phyloP scores from a whole-genome alignment of 2,888 invertebrate genomes.

The Drosophila fungiperda region DNA sequence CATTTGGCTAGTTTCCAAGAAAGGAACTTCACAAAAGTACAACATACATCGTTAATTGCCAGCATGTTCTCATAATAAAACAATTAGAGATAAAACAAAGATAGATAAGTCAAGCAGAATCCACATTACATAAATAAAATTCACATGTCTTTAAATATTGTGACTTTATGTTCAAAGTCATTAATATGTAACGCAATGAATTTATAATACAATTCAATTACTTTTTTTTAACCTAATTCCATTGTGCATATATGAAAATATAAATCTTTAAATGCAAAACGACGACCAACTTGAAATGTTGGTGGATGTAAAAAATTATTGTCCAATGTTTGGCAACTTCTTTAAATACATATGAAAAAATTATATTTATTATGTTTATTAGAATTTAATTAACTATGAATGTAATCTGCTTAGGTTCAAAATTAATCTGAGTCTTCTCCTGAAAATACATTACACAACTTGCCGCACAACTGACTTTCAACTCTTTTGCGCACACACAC shows the following conservation, averaged over 20 bases:
- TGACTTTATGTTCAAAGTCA: slow-evolving; percentile 3
- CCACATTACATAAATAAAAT: not conserved
- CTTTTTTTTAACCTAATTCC: not conserved
- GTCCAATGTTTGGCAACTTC: not conserved
- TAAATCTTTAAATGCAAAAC: not conserved
- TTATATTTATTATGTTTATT: not conserved
- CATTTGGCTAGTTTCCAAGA: slow-evolving; percentile 18
- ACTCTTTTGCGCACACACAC: not conserved
- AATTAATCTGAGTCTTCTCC: not conserved
- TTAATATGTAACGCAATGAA: slow-evolving; percentile 39
- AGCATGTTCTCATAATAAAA: slow-evolving; percentile 16
- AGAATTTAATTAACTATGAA: not conserved
- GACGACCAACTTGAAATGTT: not conserved
- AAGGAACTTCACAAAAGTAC: slow-evolving; percentile 8
- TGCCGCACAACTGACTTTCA: slow-evolving; percentile 18
- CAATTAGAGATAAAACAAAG: slow-evolving; percentile 23
- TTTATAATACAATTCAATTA: slow-evolving; percentile 32
- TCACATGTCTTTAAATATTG: not conserved
- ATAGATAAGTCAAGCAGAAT: not conserved
- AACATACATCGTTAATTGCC: slow-evolving; percentile 34
- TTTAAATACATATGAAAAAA: not conserved
- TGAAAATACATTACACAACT: slow-evolving; percentile 13
- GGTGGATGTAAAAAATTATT: not conserved
- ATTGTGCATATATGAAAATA: not conserved
- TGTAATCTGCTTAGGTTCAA: not conserved